Evolutionary conservation across 2,797 vertebrate genomes (phyloP).

Genomic region (Enteromius thamalakanensis): DNA sequence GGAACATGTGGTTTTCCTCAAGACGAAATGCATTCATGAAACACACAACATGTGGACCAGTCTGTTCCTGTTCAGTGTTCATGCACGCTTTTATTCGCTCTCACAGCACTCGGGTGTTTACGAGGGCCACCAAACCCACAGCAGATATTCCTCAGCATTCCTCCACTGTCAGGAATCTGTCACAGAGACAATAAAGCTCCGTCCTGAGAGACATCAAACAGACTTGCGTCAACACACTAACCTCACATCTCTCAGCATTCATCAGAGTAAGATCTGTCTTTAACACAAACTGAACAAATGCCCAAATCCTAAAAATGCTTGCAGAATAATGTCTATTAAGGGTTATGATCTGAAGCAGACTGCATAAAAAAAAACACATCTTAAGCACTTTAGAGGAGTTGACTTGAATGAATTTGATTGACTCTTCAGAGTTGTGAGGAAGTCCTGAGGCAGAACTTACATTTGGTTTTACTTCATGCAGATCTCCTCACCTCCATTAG

Average conservation of each 20-base stretch:
- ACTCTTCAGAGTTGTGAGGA: background rate
- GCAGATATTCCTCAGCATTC: conserved; percentile 24
- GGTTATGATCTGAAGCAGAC: background rate
- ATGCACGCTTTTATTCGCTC: background rate
- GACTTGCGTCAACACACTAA: conserved; percentile 11
- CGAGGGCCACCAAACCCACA: background rate
- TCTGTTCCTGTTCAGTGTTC: background rate
- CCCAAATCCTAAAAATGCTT: background rate
- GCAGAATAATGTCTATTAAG: background rate
- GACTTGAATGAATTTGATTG: background rate
- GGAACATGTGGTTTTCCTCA: conserved; percentile 12
- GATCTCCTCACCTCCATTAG: background rate
- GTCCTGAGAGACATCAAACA: background rate
- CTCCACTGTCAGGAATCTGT: conserved; percentile 36
- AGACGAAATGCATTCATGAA: background rate
- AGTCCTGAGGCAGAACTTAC: background rate
- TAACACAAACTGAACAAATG: background rate
- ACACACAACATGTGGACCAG: background rate
- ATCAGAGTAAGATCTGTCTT: background rate
- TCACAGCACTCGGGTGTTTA: background rate
- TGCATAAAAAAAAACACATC: background rate
- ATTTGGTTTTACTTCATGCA: background rate
- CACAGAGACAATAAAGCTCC: conserved; percentile 20
- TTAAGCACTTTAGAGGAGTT: background rate
- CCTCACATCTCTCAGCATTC: background rate